Evolutionary conservation across 2,113 vertebrate species (phyloP).

Genomic region (Excalfactoria chinensis): DNA sequence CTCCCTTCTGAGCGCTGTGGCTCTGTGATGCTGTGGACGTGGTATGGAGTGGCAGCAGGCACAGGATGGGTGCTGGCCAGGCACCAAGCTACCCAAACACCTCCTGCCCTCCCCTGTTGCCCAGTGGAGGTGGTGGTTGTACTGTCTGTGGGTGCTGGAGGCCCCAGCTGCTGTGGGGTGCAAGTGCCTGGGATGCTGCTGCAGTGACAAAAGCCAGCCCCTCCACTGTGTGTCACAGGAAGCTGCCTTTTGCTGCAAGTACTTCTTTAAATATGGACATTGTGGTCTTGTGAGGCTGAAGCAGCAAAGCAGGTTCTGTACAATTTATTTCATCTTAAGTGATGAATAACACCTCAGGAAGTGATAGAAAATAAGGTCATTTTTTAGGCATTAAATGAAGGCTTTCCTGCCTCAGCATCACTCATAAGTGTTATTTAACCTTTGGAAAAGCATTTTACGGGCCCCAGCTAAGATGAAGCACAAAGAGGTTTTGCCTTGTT

Average conservation of each 20-base stretch:
- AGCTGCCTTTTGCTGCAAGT: neutral
- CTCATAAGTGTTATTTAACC: neutral
- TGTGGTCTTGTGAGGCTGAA: neutral
- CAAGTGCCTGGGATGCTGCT: neutral
- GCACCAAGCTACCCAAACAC: neutral
- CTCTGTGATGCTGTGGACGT: too few species aligned
- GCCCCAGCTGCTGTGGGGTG: rapidly evolving
- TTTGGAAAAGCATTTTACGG: neutral
- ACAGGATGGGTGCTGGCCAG: neutral
- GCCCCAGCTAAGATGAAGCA: neutral
- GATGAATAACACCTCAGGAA: neutral
- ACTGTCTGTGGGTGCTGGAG: rapidly evolving
- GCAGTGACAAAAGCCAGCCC: neutral
- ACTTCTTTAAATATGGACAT: neutral
- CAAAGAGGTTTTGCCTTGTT: neutral
- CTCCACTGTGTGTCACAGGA: rapidly evolving
- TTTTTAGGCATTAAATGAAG: neutral
- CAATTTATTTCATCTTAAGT: neutral
- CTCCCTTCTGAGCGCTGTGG: too few species aligned
- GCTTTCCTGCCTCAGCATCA: neutral
- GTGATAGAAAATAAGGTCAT: neutral
- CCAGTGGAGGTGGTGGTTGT: too few species aligned
- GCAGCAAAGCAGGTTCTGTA: neutral
- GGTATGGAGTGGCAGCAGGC: neutral
- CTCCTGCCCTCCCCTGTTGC: neutral